Base-by-base conservation (phyloP, 2,888 invertebrate species). In the Orthosia cruda region DNA sequence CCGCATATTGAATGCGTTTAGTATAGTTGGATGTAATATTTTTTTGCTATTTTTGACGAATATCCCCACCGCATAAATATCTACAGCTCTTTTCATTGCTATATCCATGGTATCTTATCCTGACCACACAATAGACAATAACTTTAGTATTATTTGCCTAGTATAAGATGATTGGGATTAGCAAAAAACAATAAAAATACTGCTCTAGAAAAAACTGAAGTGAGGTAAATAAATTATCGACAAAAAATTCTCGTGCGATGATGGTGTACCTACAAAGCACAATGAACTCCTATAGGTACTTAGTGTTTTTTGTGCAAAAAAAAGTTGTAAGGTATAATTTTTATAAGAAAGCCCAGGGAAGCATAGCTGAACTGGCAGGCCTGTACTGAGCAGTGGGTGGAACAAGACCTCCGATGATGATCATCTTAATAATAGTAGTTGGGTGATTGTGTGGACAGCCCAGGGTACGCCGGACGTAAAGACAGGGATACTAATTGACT, bases 321-420 rank as follows among this genome's bases (percentile, higher is more conserved):
- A 78, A 80, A 80, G 40, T 57, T 47, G 45, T 13, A 71, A 58
- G 72, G 49, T 62, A 13, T 80, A 72, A 80, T 76, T 80, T 68
- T 76, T 63, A 58, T 63, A 76, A 52, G 80, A 62, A 62, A 80
- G 71, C 58, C 50, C 73, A 77, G 23, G 80, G 80, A 77, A 77
- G 52, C 80, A 63, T 80, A 54, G 61, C 79, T 62, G 16, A 71
- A 61, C 45, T 62, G 57, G 18, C 47, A 49, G 62, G 73, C n/a
- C 58, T 75, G 50, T 77, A 23, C 23, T 49, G 52, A 40, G 69
- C 59, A 26, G 16, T 49, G n/a, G 52, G 23, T 68, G 52, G 69
- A 61, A 52, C 57, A 9, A 49, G 54, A 69, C 26, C 50, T 62
- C 26, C 62, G 32, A 20, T 50, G 18, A 70, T 26, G 49, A 26